A percentile compares a stretch with the other conserved stretches of the same genome.
phyloP scores from a whole-genome alignment of 2,113 vertebrate species.

The Rallus limicola region DNA sequence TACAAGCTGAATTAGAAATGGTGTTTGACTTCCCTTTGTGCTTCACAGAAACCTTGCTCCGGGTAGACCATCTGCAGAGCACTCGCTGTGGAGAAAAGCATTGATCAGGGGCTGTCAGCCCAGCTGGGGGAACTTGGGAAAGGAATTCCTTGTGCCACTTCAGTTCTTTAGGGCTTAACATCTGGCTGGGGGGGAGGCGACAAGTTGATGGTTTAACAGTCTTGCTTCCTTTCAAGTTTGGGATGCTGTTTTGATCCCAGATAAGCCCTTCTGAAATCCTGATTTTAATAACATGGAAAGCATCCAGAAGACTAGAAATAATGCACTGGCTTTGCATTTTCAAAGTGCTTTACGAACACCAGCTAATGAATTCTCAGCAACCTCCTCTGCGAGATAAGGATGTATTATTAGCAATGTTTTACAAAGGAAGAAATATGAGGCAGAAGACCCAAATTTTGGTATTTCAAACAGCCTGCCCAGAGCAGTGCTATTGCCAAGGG shows the following conservation, averaged over 20 bases:
- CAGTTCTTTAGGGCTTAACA: slow-evolving; percentile 68
- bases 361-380: slow-evolving; percentile 60
- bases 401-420: slow-evolving; percentile 19
- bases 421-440: slow-evolving; percentile 36
- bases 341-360: slow-evolving; percentile 60
- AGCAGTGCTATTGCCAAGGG: background rate
- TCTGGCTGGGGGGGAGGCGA: slow-evolving; percentile 60
- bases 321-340: slow-evolving; percentile 64
- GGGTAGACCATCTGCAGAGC: slow-evolving; percentile 82
- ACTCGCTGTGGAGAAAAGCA: slow-evolving; percentile 45
- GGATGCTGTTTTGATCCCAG: slow-evolving; percentile 58
- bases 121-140: slow-evolving; percentile 65
- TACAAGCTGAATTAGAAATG: slow-evolving; percentile 91
- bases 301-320: slow-evolving; percentile 55
- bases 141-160: slow-evolving; percentile 62
- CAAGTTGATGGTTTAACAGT: slow-evolving; percentile 65
- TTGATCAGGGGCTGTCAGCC: slow-evolving; percentile 71
- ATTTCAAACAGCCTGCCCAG: background rate
- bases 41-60: slow-evolving; percentile 56
- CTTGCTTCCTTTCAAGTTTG: slow-evolving; percentile 60
- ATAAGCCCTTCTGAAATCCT: slow-evolving; percentile 65
- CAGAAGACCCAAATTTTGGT: background rate
- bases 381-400: slow-evolving; percentile 8
- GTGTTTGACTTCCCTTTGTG: slow-evolving; percentile 87
- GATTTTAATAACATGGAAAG: slow-evolving; percentile 68